A percentile compares a stretch with the other conserved stretches of the same genome.
These are phyloP conservation scores for mouse (Mus musculus) DNA, from an alignment of 2,113 vertebrate species.

Conservation along the genomic window DNA sequence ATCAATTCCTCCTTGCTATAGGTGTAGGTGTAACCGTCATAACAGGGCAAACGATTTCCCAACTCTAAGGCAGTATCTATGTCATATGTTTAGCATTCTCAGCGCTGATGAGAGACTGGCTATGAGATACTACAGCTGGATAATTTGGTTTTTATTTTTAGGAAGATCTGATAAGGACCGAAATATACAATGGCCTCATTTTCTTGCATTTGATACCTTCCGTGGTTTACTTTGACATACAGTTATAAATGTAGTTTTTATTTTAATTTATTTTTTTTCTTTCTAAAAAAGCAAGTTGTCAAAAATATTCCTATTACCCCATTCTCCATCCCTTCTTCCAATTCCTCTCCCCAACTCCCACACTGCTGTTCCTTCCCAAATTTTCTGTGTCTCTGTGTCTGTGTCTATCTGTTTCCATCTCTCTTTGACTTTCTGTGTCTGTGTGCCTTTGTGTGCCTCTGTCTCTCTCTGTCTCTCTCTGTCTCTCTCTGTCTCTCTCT, in stretches of 20 bases:
- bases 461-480: no score
- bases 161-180: neutral
- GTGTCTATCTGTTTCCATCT: no score
- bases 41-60: neutral
- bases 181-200: neutral
- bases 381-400: no score
- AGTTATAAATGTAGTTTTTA: neutral
- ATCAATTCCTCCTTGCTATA: neutral
- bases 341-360: neutral
- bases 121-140: neutral
- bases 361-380: neutral
- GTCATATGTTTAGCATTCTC: neutral
- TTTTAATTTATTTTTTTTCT: neutral
- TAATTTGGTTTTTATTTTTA: neutral
- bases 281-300: neutral
- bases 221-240: neutral
- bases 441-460: no score
- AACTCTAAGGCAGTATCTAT: neutral
- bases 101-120: neutral
- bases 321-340: neutral
- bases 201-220: neutral
- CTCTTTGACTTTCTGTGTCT: no score
- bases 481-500: no score
- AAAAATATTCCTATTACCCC: neutral
- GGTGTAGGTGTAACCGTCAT: neutral